Evolutionary conservation across 2,797 vertebrate genomes (phyloP).

Genomic region (Oreochromis mossambicus): DNA sequence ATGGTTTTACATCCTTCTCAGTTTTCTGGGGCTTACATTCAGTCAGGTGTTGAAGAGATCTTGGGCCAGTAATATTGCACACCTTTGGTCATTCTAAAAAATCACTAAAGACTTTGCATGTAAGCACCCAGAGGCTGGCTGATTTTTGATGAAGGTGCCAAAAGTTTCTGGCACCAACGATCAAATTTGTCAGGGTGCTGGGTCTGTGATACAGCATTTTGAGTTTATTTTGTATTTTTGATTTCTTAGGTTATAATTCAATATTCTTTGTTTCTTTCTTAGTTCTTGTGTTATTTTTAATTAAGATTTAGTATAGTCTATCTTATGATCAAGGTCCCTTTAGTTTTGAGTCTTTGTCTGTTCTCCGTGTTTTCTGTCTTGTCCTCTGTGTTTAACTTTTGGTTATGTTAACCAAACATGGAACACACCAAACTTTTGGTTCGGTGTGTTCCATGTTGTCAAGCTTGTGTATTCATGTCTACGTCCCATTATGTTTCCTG

Average conservation of each 20-base stretch:
- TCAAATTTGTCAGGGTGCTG: background rate
- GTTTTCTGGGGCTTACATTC: slow-evolving; percentile 14
- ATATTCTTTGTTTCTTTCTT: background rate
- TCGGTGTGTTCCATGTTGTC: background rate
- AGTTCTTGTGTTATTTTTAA: background rate
- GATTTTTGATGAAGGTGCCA: background rate
- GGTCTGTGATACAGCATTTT: background rate
- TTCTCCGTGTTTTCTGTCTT: background rate
- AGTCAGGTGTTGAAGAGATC: slow-evolving; percentile 31
- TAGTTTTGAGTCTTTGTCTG: background rate
- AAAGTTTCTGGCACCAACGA: background rate
- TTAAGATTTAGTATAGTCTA: background rate
- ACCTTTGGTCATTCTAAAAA: background rate
- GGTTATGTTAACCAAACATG: background rate
- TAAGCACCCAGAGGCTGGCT: background rate
- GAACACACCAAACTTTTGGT: background rate
- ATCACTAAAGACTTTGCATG: background rate
- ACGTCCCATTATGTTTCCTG: background rate
- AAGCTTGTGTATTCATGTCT: background rate
- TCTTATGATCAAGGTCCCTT: background rate
- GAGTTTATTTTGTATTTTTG: background rate
- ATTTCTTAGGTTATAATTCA: background rate
- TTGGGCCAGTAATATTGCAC: background rate
- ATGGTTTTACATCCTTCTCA: slow-evolving; percentile 14
- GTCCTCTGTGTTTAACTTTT: background rate